Percentiles rank a stretch among this genome's conserved stretches.
phyloP scores from a whole-genome alignment of 2,113 vertebrate genomes.

The Engraulis encrasicolus region DNA sequence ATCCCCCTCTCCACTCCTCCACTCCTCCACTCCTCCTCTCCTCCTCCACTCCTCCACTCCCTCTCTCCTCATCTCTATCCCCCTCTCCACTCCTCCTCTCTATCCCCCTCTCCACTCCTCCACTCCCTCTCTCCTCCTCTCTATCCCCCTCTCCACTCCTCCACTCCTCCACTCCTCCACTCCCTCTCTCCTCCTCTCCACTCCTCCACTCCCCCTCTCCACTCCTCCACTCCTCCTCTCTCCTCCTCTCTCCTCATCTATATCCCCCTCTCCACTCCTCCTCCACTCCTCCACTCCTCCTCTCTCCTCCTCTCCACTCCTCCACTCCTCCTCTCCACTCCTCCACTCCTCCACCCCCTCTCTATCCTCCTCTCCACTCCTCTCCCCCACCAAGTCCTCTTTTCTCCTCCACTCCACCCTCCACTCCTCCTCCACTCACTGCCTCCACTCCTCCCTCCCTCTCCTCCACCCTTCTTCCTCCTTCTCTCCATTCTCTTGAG shows the following conservation, averaged over 20 bases:
- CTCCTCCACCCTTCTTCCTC: slow-evolving; percentile 64
- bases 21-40: slow-evolving; percentile 47
- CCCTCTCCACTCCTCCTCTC: slow-evolving; percentile 38
- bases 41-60: slow-evolving; percentile 64
- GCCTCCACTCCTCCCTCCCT: slow-evolving; percentile 46
- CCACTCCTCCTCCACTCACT: background rate
- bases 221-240: slow-evolving; percentile 40
- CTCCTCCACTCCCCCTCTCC: slow-evolving; percentile 55
- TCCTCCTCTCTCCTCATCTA: slow-evolving; percentile 45
- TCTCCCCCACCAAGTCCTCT: too few species aligned
- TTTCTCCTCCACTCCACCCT: slow-evolving; percentile 37
- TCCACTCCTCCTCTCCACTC: slow-evolving; percentile 37
- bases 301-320: slow-evolving; percentile 44
- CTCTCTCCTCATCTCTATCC: slow-evolving; percentile 49
- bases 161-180: slow-evolving; percentile 54
- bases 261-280: slow-evolving; percentile 11
- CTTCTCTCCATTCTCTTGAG: slow-evolving; percentile 72
- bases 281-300: slow-evolving; percentile 41
- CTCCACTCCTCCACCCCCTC: slow-evolving; percentile 40
- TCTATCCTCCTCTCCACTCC: slow-evolving; percentile 44
- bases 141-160: slow-evolving; percentile 59
- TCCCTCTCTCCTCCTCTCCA: slow-evolving; percentile 60
- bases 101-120: slow-evolving; percentile 38
- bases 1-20: slow-evolving; percentile 58
- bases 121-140: too few species aligned